Conservation (phyloP, 1,140 invertebrate genomes). For the Heliconius hewitsoni region DNA sequence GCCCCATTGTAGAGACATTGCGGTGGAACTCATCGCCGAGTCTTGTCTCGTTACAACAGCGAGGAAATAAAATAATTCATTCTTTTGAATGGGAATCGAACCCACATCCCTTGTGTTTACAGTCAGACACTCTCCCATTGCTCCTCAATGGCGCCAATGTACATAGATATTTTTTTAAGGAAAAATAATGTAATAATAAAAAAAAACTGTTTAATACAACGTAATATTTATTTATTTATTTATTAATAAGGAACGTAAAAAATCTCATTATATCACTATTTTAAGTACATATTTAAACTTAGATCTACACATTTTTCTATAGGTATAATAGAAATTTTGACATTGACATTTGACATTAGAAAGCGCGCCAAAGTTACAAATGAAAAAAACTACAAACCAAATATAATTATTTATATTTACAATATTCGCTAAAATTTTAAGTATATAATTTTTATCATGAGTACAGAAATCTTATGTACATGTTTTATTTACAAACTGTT, state of each 20-base stretch:
- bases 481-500: too few relatives aligned
- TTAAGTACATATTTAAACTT: slow-evolving; percentile 15
- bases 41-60: too few relatives aligned
- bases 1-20: too few relatives aligned
- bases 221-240: slow-evolving; percentile 1
- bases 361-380: neutral
- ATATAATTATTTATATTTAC: neutral
- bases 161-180: neutral
- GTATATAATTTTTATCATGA: too few relatives aligned
- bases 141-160: too few relatives aligned
- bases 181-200: neutral
- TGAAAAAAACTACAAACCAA: neutral
- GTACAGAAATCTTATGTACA: too few relatives aligned
- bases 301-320: neutral
- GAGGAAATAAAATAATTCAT: too few relatives aligned
- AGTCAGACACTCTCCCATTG: too few relatives aligned
- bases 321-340: neutral
- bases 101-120: too few relatives aligned
- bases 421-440: neutral
- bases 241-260: slow-evolving; percentile 17
- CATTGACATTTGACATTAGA: neutral
- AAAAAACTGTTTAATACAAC: neutral
- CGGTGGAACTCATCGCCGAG: too few relatives aligned
- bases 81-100: too few relatives aligned
- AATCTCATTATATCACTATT: slow-evolving; percentile 19